Evolutionary conservation across 2,888 invertebrate genomes (phyloP), one percentile per base, ranked within the genome.

Genomic region (Epinotia nisella): DNA sequence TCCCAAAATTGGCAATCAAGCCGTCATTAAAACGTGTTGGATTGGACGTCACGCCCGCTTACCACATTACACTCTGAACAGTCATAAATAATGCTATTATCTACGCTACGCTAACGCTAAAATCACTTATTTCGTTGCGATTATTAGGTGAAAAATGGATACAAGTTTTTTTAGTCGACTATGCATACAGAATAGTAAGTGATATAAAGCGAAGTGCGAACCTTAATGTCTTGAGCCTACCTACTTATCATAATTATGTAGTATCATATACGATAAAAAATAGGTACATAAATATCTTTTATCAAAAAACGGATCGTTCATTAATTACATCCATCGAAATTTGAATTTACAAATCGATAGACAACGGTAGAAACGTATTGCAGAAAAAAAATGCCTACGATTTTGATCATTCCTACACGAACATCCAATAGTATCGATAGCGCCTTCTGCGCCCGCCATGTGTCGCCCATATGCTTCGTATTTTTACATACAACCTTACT

Each of bases 391-490:
- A 77, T 79, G 78, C 82, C 81, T 82, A 84, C 83, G 82, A 86
- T 83, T 84, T 85, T 81, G 84, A 85, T 78, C 81, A 82, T 76
- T 1, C 9, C 35, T 9, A 76, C 81, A 82, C 82, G 83, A 83
- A 78, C 81, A 82, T 80, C 80, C 81, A 85, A 83, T 83, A 79
- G 79, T 83, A 85, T 84, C 86, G 86, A 89, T 87, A 87, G 80
- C 79, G 79, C 90, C 88, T 79, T 88, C 87, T 88, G 90, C 81
- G 86, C 85, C 87, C 87, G 76, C 86, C 91, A 90, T 90, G 89
- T 91, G 91, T 86, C 82, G 88, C 80, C 82, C 91, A 90, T 85
- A 91, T 91, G 90, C 79, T 85, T 86, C 86, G 86, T 87, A 81
- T 85, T 84, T 84, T 78, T 78, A 78, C 82, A 82, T 87, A 86